Conservation (phyloP, 2,113 vertebrate species). For the Todiramphus saurophagus region DNA sequence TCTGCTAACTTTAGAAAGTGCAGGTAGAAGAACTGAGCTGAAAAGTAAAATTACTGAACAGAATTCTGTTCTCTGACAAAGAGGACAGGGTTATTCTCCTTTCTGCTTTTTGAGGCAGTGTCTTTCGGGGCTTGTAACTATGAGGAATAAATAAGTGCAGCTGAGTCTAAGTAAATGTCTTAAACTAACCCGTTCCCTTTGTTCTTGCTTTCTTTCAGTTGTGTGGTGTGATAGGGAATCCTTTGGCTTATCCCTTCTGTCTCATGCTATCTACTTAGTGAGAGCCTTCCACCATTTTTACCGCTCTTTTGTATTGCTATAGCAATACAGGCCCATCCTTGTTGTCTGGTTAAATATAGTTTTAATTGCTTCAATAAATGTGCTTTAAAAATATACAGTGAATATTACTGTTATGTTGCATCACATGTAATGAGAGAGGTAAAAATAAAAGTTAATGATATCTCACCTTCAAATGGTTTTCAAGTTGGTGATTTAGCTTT, state of each 20-base stretch:
- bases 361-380: background rate
- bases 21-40: too few relatives aligned
- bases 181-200: background rate
- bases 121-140: background rate
- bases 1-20: too few relatives aligned
- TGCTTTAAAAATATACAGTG: background rate
- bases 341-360: background rate
- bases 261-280: background rate
- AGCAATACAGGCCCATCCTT: background rate
- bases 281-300: background rate
- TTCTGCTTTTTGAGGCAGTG: background rate
- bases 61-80: too few relatives aligned
- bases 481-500: background rate
- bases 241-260: background rate
- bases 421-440: background rate
- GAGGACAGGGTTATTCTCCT: background rate
- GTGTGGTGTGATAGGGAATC: background rate
- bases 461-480: background rate
- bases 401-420: background rate
- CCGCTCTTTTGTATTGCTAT: slow-evolving; percentile 1
- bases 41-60: too few relatives aligned
- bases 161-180: background rate
- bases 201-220: background rate
- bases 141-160: background rate
- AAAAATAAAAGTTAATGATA: background rate